Conservation (phyloP, 1,140 invertebrate genomes). For the Zophobas atratus region DNA sequence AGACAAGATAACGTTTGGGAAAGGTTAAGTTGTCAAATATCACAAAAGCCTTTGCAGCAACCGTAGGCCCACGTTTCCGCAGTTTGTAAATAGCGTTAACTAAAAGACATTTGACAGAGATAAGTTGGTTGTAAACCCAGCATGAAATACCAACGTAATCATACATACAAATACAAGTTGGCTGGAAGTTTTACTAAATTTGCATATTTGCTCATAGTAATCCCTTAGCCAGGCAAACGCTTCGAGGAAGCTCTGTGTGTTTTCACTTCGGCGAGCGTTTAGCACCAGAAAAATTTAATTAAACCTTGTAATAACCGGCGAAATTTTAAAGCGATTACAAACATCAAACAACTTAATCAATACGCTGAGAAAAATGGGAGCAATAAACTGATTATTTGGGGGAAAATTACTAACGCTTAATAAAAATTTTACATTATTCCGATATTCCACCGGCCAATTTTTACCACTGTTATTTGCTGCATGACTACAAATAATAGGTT, state of each 20-base stretch:
- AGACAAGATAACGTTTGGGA: constrained; percentile 6
- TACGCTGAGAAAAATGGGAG: not conserved
- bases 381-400: no score
- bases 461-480: no score
- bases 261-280: constrained; percentile 26
- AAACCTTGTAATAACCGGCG: constrained; percentile 12
- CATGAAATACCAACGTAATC: constrained; percentile 41
- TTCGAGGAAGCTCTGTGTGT: constrained; percentile 26
- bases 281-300: constrained; percentile 33
- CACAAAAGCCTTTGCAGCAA: constrained; percentile 28
- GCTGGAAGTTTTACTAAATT: constrained; percentile 45
- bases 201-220: constrained; percentile 46
- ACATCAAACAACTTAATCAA: constrained; percentile 12
- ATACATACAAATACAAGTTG: constrained; percentile 45
- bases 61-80: constrained; percentile 13
- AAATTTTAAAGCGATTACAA: constrained; percentile 15
- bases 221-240: constrained; percentile 21
- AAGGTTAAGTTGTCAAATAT: constrained; percentile 32
- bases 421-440: no score
- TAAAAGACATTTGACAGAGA: constrained; percentile 45
- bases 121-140: constrained; percentile 43
- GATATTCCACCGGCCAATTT: no score
- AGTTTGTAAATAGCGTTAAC: constrained; percentile 30
- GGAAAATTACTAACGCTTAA: no score
- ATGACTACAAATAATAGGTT: no score